These are phyloP conservation scores for Myodes glareolus DNA, from an alignment of 2,113 vertebrate species.

Conservation along the genomic window DNA sequence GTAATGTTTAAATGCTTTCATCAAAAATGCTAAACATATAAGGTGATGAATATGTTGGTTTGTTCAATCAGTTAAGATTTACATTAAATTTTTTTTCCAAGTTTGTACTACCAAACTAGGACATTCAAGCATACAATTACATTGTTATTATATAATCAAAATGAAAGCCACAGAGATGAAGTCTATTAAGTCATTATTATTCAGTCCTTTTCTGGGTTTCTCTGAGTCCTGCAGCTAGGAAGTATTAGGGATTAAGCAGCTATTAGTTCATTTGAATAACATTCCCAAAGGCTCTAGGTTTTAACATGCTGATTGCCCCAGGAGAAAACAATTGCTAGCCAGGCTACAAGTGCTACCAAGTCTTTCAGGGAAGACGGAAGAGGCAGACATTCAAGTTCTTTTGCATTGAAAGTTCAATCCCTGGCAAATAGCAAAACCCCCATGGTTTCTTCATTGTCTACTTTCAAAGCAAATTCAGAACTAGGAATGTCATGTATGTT, in stretches of 20 bases:
- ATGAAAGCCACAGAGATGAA: neutral
- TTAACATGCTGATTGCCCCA: neutral
- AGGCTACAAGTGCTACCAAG: neutral
- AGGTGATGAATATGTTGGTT: neutral
- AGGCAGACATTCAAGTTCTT: constrained; percentile 41
- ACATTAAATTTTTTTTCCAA: neutral
- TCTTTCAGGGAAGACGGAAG: neutral
- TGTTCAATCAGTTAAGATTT: neutral
- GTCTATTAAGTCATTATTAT: neutral
- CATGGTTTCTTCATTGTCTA: neutral
- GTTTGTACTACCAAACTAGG: neutral
- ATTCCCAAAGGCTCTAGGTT: neutral
- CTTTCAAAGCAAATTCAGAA: neutral
- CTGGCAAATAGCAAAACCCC: neutral
- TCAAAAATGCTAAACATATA: neutral
- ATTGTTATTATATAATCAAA: neutral
- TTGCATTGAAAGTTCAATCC: neutral
- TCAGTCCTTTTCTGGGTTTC: neutral
- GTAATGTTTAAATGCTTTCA: neutral
- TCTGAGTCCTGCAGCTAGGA: neutral
- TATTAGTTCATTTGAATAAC: neutral
- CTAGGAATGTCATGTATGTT: neutral
- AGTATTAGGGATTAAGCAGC: neutral
- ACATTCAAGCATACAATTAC: neutral
- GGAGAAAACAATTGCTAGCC: neutral